phyloP scores from a whole-genome alignment of 1,140 invertebrate genomes.

The Sesamia nonagrioides region DNA sequence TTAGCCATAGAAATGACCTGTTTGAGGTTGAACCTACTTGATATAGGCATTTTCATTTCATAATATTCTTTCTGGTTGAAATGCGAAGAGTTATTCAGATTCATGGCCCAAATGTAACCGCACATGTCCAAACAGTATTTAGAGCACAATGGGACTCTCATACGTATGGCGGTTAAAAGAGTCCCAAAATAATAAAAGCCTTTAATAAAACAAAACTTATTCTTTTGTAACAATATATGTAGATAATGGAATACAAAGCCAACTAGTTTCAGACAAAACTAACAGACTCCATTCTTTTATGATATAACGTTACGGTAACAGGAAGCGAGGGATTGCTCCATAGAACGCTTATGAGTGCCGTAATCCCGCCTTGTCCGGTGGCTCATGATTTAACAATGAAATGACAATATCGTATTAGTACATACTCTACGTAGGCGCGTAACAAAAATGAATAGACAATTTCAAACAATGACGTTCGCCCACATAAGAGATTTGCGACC shows the following conservation, averaged over 20 bases:
- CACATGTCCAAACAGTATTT: no score
- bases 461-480: conserved; percentile 9
- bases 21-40: no score
- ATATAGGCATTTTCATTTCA: no score
- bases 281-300: conserved; percentile 12
- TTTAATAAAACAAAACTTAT: no score
- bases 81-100: no score
- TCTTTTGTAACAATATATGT: not conserved
- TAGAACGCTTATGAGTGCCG: conserved; percentile 43
- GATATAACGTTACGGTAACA: conserved; percentile 25
- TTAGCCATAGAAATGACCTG: no score
- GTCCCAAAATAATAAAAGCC: no score
- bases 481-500: not conserved
- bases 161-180: no score
- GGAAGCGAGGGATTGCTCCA: conserved; percentile 28
- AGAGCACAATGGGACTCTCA: no score
- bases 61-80: no score
- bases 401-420: conserved; percentile 1
- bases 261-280: not conserved
- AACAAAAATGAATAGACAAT: conserved; percentile 17
- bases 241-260: not conserved
- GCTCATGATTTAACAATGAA: conserved; percentile 31
- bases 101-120: no score
- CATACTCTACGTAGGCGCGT: not conserved
- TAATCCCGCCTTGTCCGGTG: conserved; percentile 40